Evolutionary conservation across 2,113 vertebrate genomes (phyloP).

Genomic region (Percina caprodes): DNA sequence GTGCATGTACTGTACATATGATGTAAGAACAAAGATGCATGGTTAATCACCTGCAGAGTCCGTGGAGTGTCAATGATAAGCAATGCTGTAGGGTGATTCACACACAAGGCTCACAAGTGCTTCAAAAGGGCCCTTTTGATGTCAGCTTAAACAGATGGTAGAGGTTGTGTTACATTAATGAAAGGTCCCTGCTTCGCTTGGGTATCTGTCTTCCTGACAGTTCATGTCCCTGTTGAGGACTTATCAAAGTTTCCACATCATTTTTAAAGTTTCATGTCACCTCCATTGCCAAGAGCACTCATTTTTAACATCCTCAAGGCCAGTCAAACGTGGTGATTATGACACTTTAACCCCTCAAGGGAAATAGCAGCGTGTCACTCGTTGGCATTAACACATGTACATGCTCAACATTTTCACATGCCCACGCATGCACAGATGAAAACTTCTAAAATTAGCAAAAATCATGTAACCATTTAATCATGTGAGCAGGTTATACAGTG

Average conservation of each 20-base stretch:
- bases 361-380: constrained; percentile 24
- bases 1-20: neutral
- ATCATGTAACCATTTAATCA: neutral
- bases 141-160: constrained; percentile 84
- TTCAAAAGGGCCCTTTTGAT: constrained; percentile 53
- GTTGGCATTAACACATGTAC: constrained; percentile 44
- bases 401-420: constrained; percentile 12
- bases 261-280: constrained; percentile 82
- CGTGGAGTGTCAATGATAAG: constrained; percentile 59
- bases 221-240: constrained; percentile 80
- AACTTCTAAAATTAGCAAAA: neutral
- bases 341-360: constrained; percentile 57
- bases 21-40: neutral
- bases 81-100: constrained; percentile 45
- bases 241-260: constrained; percentile 82
- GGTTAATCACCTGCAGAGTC: constrained; percentile 30
- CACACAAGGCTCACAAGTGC: constrained; percentile 31
- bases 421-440: neutral
- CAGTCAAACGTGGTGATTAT: constrained; percentile 57
- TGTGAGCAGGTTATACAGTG: neutral
- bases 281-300: constrained; percentile 66
- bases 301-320: constrained; percentile 74
- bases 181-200: constrained; percentile 75
- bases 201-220: constrained; percentile 85
- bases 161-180: constrained; percentile 82